Conservation (phyloP, 2,797 vertebrate species). For the Atherinosoma microstoma region DNA sequence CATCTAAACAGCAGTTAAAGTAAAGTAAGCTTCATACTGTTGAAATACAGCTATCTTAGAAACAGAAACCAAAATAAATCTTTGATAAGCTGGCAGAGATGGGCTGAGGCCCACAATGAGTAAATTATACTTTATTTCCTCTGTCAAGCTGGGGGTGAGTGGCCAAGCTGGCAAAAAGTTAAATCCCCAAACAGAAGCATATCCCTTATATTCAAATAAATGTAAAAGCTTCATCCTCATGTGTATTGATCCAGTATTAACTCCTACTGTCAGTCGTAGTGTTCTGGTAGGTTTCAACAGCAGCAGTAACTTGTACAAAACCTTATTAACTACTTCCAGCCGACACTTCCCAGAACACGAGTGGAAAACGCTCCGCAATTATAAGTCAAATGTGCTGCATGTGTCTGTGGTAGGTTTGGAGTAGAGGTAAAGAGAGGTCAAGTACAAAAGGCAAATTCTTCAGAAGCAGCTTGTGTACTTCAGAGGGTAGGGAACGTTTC, state of each 20-base stretch:
- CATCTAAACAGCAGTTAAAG: no score
- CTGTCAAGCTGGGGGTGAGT: neutral
- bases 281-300: constrained; percentile 2
- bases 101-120: no score
- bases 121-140: neutral
- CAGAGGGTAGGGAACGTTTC: neutral
- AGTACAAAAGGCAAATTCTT: constrained; percentile 47
- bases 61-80: neutral
- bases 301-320: neutral
- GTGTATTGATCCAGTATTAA: constrained; percentile 35
- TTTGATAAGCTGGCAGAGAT: neutral
- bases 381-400: constrained; percentile 65
- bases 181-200: no score
- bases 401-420: constrained; percentile 53
- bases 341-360: constrained; percentile 66
- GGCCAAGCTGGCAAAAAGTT: no score
- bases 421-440: constrained; percentile 59
- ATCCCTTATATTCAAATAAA: no score
- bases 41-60: no score
- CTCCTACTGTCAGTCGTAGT: constrained; percentile 21
- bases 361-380: constrained; percentile 63
- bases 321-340: constrained; percentile 70
- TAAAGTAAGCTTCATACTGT: no score
- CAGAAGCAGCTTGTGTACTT: constrained; percentile 7
- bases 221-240: constrained; percentile 14